These are phyloP conservation scores for Parelbella ahira DNA, from an alignment of 2,888 invertebrate genomes.

Conservation along the genomic window DNA sequence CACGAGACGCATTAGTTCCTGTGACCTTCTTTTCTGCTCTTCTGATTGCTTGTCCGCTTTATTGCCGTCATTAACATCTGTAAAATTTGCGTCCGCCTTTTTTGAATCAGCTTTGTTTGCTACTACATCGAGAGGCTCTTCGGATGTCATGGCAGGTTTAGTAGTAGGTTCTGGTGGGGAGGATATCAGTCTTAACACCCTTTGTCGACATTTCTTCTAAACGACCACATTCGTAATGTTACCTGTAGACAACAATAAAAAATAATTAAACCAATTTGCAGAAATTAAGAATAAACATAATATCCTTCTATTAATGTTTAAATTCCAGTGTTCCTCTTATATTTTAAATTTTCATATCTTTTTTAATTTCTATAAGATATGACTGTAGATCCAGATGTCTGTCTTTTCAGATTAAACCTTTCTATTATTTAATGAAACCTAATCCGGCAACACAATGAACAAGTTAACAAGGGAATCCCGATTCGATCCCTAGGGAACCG, in stretches of 20 bases:
- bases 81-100: conserved; percentile 55
- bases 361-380: no score
- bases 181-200: conserved; percentile 2
- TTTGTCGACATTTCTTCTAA: conserved; percentile 14
- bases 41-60: conserved; percentile 47
- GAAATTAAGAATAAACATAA: no score
- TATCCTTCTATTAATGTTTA: no score
- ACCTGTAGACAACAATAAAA: conserved; percentile 16
- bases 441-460: conserved; percentile 1
- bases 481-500: not conserved
- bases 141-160: conserved; percentile 69
- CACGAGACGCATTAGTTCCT: conserved; percentile 71
- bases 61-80: conserved; percentile 49
- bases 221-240: conserved; percentile 9
- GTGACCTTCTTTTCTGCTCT: conserved; percentile 50
- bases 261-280: no score
- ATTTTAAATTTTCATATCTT: no score
- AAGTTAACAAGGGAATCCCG: conserved; percentile 2
- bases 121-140: conserved; percentile 67
- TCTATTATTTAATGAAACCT: conserved; percentile 3
- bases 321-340: no score
- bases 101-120: conserved; percentile 56
- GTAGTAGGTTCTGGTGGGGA: conserved; percentile 28
- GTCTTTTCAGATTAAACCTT: not conserved
- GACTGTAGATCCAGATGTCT: no score